Percentiles rank a stretch among this genome's conserved stretches.
These are phyloP conservation scores for Leucoptera coffeella DNA, from an alignment of 2,888 invertebrate species.

Conservation along the genomic window DNA sequence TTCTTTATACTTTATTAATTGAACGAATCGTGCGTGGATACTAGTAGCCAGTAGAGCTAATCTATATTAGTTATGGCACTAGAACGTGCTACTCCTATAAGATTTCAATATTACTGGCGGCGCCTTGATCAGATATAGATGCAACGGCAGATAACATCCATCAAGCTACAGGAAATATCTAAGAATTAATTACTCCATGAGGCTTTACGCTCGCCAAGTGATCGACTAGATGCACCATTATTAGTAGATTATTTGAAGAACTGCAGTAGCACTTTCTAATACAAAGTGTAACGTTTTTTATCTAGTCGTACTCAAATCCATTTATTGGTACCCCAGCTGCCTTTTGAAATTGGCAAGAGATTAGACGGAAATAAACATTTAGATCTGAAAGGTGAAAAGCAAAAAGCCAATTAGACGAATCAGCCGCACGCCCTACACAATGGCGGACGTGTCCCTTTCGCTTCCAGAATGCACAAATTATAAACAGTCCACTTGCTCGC, in stretches of 20 bases:
- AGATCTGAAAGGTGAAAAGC: conserved; percentile 14
- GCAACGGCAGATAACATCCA: conserved; percentile 27
- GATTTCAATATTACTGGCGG: conserved; percentile 3
- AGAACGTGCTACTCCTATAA: too few species aligned
- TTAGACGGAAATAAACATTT: conserved; percentile 11
- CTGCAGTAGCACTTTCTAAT: too few species aligned
- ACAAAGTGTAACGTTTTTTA: too few species aligned
- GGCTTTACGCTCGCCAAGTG: conserved; percentile 38
- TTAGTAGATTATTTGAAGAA: too few species aligned
- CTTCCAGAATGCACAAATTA: conserved; percentile 44
- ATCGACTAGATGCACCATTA: too few species aligned
- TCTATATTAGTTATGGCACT: too few species aligned
- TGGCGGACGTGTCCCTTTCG: conserved; percentile 8
- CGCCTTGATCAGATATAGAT: conserved; percentile 21
- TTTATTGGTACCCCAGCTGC: too few species aligned
- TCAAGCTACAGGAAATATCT: conserved; percentile 30
- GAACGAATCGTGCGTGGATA: neutral
- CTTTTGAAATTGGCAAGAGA: too few species aligned
- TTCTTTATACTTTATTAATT: neutral
- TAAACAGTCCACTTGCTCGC: conserved; percentile 50
- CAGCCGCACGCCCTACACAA: conserved; percentile 23
- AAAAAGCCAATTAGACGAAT: conserved; percentile 39
- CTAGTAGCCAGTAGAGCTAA: conserved; percentile 1
- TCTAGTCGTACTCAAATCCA: too few species aligned
- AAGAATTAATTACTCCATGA: conserved; percentile 36